A percentile compares a stretch with the other conserved stretches of the same genome.
Conservation (phyloP, 2,888 invertebrate genomes). For the Agonopterix heracliana region DNA sequence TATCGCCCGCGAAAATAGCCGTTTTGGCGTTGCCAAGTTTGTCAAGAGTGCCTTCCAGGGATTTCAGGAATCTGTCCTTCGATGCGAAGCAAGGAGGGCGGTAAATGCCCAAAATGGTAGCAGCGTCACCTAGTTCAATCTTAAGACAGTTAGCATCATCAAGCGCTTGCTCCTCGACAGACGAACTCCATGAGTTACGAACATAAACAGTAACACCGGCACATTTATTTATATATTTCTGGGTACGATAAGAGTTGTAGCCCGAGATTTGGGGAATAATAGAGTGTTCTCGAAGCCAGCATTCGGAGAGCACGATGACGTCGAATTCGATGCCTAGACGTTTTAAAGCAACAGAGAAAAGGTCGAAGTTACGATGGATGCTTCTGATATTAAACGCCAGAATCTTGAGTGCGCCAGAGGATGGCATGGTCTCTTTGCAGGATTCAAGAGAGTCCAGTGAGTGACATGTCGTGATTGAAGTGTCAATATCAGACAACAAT, state of each 20-base stretch:
- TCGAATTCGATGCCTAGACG: neutral
- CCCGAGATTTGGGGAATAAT: neutral
- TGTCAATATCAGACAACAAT: neutral
- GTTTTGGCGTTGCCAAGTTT: neutral
- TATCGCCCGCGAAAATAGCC: neutral
- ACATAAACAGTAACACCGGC: neutral
- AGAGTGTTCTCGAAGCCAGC: neutral
- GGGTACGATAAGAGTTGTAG: neutral
- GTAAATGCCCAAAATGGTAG: neutral
- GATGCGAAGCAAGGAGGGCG: neutral
- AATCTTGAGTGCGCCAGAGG: neutral
- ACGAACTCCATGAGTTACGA: neutral
- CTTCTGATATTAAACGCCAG: neutral
- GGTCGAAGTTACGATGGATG: neutral
- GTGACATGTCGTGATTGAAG: neutral
- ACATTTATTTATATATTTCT: neutral
- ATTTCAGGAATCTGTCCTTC: neutral
- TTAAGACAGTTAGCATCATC: neutral
- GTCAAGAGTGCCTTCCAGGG: neutral
- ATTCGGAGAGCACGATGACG: neutral
- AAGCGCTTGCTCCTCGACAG: neutral
- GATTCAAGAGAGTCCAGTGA: neutral
- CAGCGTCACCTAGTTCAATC: neutral
- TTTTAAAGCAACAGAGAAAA: neutral
- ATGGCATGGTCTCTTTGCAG: neutral